Conservation (phyloP, 2,888 invertebrate genomes). For the Diabrotica balteata region DNA sequence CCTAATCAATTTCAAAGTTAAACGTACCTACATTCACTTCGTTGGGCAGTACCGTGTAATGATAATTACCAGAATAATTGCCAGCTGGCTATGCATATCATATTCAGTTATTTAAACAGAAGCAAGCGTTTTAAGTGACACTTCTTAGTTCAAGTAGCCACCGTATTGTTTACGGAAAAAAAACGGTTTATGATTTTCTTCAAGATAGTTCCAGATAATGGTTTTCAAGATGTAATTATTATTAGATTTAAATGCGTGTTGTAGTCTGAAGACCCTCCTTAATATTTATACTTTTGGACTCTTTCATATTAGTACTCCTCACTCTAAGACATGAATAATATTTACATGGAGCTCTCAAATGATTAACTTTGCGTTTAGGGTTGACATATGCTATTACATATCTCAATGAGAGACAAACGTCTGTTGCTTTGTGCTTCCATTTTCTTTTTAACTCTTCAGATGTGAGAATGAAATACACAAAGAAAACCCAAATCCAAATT, state of each 20-base stretch:
- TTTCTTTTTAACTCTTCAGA: too few relatives aligned
- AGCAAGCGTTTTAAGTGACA: constrained; percentile 26
- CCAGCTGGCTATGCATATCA: constrained; percentile 28
- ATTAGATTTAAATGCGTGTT: background rate
- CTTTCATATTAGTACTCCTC: too few relatives aligned
- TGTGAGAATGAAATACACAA: too few relatives aligned
- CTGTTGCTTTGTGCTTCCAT: too few relatives aligned
- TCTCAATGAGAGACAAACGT: too few relatives aligned
- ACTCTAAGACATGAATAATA: too few relatives aligned
- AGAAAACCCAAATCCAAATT: too few relatives aligned
- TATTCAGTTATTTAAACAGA: constrained; percentile 33
- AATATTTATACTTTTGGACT: too few relatives aligned
- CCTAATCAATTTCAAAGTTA: constrained; percentile 10
- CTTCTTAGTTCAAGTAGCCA: constrained; percentile 33
- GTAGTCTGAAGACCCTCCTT: too few relatives aligned
- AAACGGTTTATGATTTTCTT: constrained; percentile 31
- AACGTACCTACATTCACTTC: constrained; percentile 3
- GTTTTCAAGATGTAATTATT: constrained; percentile 3
- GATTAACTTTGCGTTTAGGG: too few relatives aligned
- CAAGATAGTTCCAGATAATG: constrained; percentile 1
- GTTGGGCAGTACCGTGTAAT: constrained; percentile 29
- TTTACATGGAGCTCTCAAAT: too few relatives aligned
- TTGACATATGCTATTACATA: too few relatives aligned
- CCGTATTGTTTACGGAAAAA: constrained; percentile 24
- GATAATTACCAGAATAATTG: constrained; percentile 30